phyloP scores from a whole-genome alignment of 1,140 invertebrate genomes.

The Sitobion miscanthi region DNA sequence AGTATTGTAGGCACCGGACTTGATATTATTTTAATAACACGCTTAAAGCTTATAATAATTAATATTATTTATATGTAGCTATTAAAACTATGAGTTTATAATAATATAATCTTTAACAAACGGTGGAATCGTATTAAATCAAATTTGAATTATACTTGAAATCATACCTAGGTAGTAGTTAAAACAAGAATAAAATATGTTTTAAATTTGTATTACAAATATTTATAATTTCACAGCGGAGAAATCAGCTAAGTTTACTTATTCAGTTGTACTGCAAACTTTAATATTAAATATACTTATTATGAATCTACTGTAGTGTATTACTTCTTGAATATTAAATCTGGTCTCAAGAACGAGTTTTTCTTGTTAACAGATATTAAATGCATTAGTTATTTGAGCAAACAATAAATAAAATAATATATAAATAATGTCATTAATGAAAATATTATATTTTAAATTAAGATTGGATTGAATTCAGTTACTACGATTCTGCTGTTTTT shows the following conservation, averaged over 20 bases:
- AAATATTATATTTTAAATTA: not conserved
- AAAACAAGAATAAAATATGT: not conserved
- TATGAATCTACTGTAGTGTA: not conserved
- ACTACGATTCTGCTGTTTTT: not conserved
- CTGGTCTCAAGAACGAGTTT: not conserved
- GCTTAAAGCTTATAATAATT: not conserved
- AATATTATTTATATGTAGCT: too few relatives aligned
- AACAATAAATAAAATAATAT: not conserved
- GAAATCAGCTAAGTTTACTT: not conserved
- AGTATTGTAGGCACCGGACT: not conserved
- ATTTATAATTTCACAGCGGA: not conserved
- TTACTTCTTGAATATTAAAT: not conserved
- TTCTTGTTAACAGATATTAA: not conserved
- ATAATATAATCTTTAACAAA: not conserved
- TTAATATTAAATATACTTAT: not conserved
- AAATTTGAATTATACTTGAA: not conserved
- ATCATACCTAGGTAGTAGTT: not conserved
- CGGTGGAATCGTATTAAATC: not conserved
- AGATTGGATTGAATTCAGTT: not conserved
- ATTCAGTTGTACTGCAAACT: not conserved
- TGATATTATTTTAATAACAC: not conserved
- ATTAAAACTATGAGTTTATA: not conserved
- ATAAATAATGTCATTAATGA: conserved; percentile 11
- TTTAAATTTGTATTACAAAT: not conserved
- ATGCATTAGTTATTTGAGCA: not conserved